A percentile compares a stretch with the other conserved stretches of the same genome.
phyloP scores from a whole-genome alignment of 2,113 vertebrate species.

The Dromiciops gliroides region DNA sequence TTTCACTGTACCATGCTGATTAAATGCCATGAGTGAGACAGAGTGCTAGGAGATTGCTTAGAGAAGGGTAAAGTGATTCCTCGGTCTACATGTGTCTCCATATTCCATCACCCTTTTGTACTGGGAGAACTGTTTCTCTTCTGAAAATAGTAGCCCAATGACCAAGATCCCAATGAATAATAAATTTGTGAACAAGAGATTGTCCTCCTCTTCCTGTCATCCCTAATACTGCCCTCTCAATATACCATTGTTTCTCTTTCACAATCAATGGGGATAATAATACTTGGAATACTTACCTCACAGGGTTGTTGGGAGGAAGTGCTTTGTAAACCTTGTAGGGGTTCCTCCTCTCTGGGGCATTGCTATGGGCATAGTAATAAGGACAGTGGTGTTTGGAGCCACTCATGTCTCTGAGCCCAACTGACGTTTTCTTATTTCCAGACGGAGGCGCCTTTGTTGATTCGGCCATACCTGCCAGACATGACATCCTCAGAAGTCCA shows the following conservation, averaged over 20 bases:
- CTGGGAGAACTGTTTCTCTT: background rate
- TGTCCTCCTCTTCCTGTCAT: background rate
- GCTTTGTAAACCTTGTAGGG: background rate
- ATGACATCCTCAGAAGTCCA: conserved; percentile 97
- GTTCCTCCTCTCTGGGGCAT: background rate
- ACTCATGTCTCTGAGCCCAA: background rate
- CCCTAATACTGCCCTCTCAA: background rate
- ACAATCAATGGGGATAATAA: background rate
- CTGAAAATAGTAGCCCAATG: background rate
- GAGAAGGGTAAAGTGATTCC: background rate
- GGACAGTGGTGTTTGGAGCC: too few relatives aligned
- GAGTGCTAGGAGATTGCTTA: background rate
- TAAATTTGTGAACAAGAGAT: background rate
- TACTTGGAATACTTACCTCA: background rate
- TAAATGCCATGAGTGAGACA: background rate
- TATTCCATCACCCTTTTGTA: background rate
- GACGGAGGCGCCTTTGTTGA: conserved; percentile 93
- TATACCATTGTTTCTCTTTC: background rate
- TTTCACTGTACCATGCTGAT: background rate
- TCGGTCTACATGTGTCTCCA: background rate
- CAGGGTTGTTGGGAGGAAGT: background rate
- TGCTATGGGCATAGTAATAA: background rate
- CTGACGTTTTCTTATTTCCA: conserved; percentile 67
- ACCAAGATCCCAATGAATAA: background rate
- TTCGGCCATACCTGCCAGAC: conserved; percentile 91